Base-by-base conservation (phyloP, 2,113 vertebrate species). In the Emydocephalus ijimae region DNA sequence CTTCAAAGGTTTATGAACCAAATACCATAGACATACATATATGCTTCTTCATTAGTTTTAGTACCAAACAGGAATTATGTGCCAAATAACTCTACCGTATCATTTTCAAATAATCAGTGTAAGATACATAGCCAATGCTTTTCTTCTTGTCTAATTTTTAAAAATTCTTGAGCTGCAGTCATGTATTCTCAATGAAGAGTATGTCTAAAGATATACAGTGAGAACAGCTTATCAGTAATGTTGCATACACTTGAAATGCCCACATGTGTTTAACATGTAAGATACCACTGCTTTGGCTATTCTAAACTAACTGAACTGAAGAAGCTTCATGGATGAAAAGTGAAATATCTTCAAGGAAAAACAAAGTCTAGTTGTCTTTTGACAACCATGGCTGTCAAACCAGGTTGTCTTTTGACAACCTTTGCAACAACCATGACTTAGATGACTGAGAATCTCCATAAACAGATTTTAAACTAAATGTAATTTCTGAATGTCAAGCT, bases 1-100 rank as follows among this genome's bases (percentile, higher is more conserved):
- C 43, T 91, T 88, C n/a, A 1, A 0, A 94, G 52, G 20, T 92
- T 52, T 91, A 91, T 74, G 94, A 48, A 92, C 26, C 43, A 50
- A 90, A 64, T 92, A 94, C 86, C 26, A 74, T 87, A 89, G 8
- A 8, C 4, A 55, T 87, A 91, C 11, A 5, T 24, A 56, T 10
- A 5, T 43, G 23, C 74, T 59, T 2, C 91, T 92, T 43, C 50
- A 29, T 90, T 50, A 92, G 23, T 39, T 94, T 90, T 48, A 85
- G 85, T 91, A 92, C 3, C 29, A 43, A 91, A 91, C 3, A 0
- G 1, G 20, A 81, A 94, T 94, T 21, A 87, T 29, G 52, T 0
- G 29, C 1, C 10, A 90, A 3, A 24, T 45, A 87, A 59, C 21
- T 39, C 6, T n/a, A 86, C 52, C 56, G 23, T 7, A 52, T 43